A percentile compares a stretch with the other conserved stretches of the same genome.
These are phyloP conservation scores for Nasonia giraulti DNA, from an alignment of 1,140 invertebrate genomes.

Conservation along the genomic window DNA sequence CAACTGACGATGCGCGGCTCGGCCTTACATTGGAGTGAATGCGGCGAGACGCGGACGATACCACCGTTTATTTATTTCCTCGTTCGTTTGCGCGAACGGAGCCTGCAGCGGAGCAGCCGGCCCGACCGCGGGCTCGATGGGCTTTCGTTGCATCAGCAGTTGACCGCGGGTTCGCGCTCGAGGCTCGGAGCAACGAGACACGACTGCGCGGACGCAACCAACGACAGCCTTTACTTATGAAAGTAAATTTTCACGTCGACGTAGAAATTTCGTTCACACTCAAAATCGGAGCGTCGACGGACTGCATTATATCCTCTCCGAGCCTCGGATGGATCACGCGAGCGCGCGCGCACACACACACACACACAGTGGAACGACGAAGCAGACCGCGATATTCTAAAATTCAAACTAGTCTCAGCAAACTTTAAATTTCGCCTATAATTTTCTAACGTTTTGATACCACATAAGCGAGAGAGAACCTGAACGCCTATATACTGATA, in stretches of 20 bases:
- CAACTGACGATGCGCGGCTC: slow-evolving; percentile 45
- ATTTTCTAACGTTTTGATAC: neutral
- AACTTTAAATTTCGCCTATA: neutral
- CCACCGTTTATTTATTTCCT: neutral
- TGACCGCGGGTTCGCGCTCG: neutral
- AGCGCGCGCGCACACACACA: too few species aligned
- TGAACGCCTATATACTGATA: too few species aligned
- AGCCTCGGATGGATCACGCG: neutral
- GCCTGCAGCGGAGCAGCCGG: neutral
- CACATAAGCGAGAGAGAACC: neutral
- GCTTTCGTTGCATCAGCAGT: neutral
- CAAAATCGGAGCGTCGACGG: neutral
- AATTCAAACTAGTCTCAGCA: neutral
- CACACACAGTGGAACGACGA: neutral
- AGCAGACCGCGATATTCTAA: neutral
- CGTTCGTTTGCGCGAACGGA: neutral
- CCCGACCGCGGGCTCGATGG: neutral
- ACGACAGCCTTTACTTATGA: slow-evolving; percentile 36
- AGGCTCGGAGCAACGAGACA: neutral
- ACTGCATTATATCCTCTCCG: too few species aligned
- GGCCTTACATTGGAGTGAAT: neutral
- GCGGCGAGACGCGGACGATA: neutral
- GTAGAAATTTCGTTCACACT: neutral
- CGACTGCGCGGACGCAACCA: neutral
- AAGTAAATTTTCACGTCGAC: slow-evolving; percentile 32